A percentile compares a stretch with the other conserved stretches of the same genome.
Evolutionary conservation across 2,888 invertebrate genomes (phyloP).

Genomic region (Limnephilus marmoratus): DNA sequence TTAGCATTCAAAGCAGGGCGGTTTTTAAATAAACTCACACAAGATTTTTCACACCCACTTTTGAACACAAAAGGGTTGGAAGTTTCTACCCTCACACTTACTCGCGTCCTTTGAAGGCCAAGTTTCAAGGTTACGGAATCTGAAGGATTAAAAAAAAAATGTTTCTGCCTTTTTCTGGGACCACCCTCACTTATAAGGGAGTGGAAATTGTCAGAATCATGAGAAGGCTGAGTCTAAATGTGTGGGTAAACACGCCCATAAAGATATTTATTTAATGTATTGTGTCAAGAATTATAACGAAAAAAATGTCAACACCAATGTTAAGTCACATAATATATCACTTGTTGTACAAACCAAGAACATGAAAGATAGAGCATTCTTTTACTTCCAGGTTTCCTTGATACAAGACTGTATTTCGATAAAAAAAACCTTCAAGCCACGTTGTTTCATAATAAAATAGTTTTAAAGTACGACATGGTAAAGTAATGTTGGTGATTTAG

Average conservation of each 20-base stretch:
- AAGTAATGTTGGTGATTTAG: too few species aligned
- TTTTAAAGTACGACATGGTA: too few species aligned
- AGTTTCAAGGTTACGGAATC: not conserved
- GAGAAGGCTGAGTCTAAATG: not conserved
- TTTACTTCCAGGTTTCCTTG: not conserved
- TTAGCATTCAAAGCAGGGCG: not conserved
- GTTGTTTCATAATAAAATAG: too few species aligned
- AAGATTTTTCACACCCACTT: not conserved
- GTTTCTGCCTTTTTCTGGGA: not conserved
- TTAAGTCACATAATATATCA: not conserved
- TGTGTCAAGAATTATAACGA: not conserved
- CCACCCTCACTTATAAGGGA: not conserved
- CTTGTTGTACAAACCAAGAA: not conserved
- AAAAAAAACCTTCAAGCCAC: too few species aligned
- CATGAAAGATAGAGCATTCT: not conserved
- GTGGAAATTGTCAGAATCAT: not conserved
- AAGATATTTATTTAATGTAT: not conserved
- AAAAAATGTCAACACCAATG: not conserved
- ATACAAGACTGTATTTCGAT: too few species aligned
- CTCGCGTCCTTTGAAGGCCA: not conserved
- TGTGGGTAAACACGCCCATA: not conserved
- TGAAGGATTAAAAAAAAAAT: not conserved
- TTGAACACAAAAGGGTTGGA: not conserved
- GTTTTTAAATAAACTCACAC: not conserved
- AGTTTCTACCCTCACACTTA: not conserved